Evolutionary conservation across 2,113 vertebrate genomes (phyloP), one percentile per base, ranked within the genome.

Genomic region (Tympanuchus pallidicinctus): DNA sequence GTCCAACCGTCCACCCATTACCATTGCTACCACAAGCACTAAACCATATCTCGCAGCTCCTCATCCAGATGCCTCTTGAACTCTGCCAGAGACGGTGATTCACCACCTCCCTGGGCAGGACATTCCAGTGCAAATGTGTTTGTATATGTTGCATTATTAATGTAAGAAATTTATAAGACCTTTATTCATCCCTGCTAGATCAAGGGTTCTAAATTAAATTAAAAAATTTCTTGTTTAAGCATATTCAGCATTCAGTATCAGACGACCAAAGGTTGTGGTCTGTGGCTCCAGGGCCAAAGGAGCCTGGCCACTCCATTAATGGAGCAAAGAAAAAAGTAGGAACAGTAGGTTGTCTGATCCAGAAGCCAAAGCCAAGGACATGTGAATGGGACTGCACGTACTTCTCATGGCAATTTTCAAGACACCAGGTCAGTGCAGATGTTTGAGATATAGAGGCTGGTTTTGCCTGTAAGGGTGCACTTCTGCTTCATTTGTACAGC

Each of bases 391-490:
- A 80, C 76, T 8, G 0, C 60, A 93, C 2, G 2, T 13, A 21
- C 6, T 78, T 72, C 70, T 83, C 3, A 1, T 27, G 28, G 34
- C 59, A 30, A 13, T 28, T 86, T 82, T 60, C 72, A 71, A 63
- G n/a, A 2, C 77, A 67, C 1, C 78, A 88, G 25, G 34, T 48
- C 43, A 79, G 13, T 30, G 10, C 52, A 80, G 38, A 8, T 76
- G 27, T 36, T 6, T 0, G 0, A 94, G 27, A 56, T 7, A 6
- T 5, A 67, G 13, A 34, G 11, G 9, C 15, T 24, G 8, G 6
- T 42, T 80, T 63, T 36, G 14, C 22, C 47, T 4, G 9, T 28
- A 56, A 69, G 10, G 2, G 15, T 28, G 70, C 11, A 25, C 8
- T 52, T 52, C 18, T 47, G 48, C 25, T 78, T 89, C 61, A 57